Percentiles rank a stretch among this genome's conserved stretches.
Conservation (phyloP, 1,140 invertebrate genomes). For the Rhyzopertha dominica region DNA sequence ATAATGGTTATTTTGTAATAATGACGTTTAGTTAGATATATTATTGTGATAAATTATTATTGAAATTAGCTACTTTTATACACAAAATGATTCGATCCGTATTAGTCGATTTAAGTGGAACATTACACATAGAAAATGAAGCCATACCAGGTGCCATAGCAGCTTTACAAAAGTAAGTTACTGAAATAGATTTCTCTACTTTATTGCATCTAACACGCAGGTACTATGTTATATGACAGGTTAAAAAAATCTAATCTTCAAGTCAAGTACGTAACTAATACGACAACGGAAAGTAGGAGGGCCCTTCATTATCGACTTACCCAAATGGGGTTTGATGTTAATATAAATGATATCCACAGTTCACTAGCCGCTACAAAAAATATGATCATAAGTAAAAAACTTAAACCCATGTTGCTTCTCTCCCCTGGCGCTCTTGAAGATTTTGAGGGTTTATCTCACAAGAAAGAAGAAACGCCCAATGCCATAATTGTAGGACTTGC, state of each 20-base stretch:
- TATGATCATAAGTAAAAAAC: conserved; percentile 51
- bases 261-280: conserved; percentile 74
- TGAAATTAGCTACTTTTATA: no score
- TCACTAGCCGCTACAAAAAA: conserved; percentile 68
- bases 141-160: conserved; percentile 60
- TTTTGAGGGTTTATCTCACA: conserved; percentile 58
- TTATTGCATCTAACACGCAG: no score
- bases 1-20: no score
- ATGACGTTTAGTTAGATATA: no score
- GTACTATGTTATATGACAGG: conserved; percentile 46
- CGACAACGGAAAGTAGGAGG: conserved; percentile 72
- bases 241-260: conserved; percentile 53
- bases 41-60: no score
- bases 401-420: conserved; percentile 69
- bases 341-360: conserved; percentile 70
- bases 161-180: conserved; percentile 57
- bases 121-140: conserved; percentile 67
- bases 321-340: conserved; percentile 66
- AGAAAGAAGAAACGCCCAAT: conserved; percentile 50
- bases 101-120: conserved; percentile 73
- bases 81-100: conserved; percentile 50
- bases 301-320: conserved; percentile 58
- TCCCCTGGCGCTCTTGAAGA: conserved; percentile 72
- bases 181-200: no score
- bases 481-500: conserved; percentile 79